A percentile compares a stretch with the other conserved stretches of the same genome.
These are phyloP conservation scores for Syngnathus typhle DNA, from an alignment of 2,113 vertebrate genomes.

Conservation along the genomic window DNA sequence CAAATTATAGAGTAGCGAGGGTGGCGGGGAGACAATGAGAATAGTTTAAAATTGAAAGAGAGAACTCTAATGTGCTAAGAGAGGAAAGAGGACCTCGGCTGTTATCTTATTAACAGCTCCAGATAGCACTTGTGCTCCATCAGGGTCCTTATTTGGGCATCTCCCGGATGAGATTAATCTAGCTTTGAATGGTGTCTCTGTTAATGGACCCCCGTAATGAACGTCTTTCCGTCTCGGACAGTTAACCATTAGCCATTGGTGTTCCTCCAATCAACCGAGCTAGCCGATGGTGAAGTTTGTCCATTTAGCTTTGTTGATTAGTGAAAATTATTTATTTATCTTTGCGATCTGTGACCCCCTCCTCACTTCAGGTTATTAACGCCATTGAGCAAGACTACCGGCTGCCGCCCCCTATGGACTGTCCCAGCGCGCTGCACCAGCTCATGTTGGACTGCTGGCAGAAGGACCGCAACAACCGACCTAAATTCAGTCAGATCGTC, in stretches of 20 bases:
- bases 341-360: constrained; percentile 42
- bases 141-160: constrained; percentile 59
- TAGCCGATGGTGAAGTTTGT: too few relatives aligned
- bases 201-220: constrained; percentile 66
- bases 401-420: constrained; percentile 95
- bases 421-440: constrained; percentile 91
- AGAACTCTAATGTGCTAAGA: constrained; percentile 72
- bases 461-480: constrained; percentile 96
- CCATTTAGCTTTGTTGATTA: too few relatives aligned
- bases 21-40: constrained; percentile 61
- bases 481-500: constrained; percentile 95
- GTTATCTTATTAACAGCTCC: constrained; percentile 75
- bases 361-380: constrained; percentile 84
- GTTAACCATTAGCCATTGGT: constrained; percentile 35
- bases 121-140: constrained; percentile 63
- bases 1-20: constrained; percentile 66
- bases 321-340: not conserved
- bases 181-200: constrained; percentile 56
- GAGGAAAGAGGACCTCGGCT: constrained; percentile 59
- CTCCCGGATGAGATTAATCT: constrained; percentile 71
- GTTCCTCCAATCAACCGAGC: constrained; percentile 30
- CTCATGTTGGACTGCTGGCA: constrained; percentile 99
- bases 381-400: constrained; percentile 97
- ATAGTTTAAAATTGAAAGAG: constrained; percentile 75
- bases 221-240: constrained; percentile 45